A percentile compares a stretch with the other conserved stretches of the same genome.
Evolutionary conservation across 1,140 invertebrate genomes (phyloP).

Genomic region (Bombus fervidus): DNA sequence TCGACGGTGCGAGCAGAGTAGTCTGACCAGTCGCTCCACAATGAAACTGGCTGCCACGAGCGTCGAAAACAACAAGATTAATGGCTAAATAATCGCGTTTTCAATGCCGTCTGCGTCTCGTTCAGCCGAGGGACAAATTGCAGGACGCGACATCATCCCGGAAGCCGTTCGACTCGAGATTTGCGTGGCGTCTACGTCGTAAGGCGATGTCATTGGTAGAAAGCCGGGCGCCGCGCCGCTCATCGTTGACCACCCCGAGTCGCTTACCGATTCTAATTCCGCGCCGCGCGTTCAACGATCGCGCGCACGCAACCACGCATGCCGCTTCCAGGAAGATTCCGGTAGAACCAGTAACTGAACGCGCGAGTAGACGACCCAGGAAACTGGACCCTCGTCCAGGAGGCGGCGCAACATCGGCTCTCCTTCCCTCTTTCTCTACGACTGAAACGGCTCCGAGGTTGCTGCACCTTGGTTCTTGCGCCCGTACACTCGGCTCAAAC

Average conservation of each 20-base stretch:
- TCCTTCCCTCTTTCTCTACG: slow-evolving; percentile 35
- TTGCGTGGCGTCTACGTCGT: not conserved
- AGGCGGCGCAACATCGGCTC: slow-evolving; percentile 40
- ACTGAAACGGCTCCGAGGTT: slow-evolving; percentile 65
- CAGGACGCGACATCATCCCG: slow-evolving; percentile 6
- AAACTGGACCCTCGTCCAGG: slow-evolving; percentile 66
- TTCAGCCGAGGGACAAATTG: not conserved
- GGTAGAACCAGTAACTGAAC: slow-evolving; percentile 70
- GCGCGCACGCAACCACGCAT: slow-evolving; percentile 42
- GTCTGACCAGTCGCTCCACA: slow-evolving; percentile 10
- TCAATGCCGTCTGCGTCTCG: not conserved
- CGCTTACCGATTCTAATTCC: slow-evolving; percentile 55
- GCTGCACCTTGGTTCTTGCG: slow-evolving; percentile 70
- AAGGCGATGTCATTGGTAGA: not conserved
- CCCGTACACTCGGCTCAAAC: slow-evolving; percentile 42
- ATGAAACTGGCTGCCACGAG: not conserved
- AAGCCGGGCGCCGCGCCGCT: slow-evolving; percentile 15
- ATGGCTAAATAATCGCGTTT: slow-evolving; percentile 4
- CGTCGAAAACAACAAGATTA: slow-evolving; percentile 26
- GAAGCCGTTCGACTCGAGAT: not conserved
- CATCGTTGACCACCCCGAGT: slow-evolving; percentile 34
- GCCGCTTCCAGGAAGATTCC: slow-evolving; percentile 67
- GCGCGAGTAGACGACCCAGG: slow-evolving; percentile 63
- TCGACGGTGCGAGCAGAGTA: not conserved
- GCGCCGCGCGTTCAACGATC: slow-evolving; percentile 42